Evolutionary conservation across 1,140 invertebrate genomes (phyloP), one percentile per base, ranked within the genome.

Genomic region (Akabosia matsudoensis): DNA sequence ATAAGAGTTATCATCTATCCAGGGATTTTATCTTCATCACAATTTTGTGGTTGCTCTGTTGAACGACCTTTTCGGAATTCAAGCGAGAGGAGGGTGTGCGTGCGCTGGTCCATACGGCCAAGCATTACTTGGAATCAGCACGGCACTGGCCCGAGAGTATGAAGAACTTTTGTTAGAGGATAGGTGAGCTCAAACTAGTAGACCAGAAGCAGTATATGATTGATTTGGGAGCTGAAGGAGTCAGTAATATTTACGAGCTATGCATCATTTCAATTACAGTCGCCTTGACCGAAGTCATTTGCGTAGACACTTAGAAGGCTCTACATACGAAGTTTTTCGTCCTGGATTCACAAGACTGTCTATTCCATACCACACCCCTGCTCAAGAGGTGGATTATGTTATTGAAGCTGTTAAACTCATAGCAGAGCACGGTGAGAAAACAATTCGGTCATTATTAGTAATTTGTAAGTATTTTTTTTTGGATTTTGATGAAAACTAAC

Each of bases 61-160:
- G 1, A 97, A 97, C 82, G 95, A 97, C 83, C 88, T 97, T 13
- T 97, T 95, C 83, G 95, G 95, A 0, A 93, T 97, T 52, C 95
- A 97, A 85, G 91, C 92, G 0, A 87, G 94, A 80, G 92, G 93
- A 10, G 93, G 94, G 0, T 94, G 92, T 86, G 91, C 91, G 0
- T 94, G 92, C 86, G 91, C 92, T 51, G 91, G 93, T 56, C 91
- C 92, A 73, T 96, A 96, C 83, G 92, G 92, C 10, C 90, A 94
- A 84, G 90, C 93, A 85, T 85, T 96, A 13, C 87, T 97, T 74
- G 94, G 93, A 54, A 95, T 96, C 73, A 90, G 92, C 83, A 89
- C 91, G 75, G 86, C 90, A 74, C 86, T 94, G 0, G 90, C 93
- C 16, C 87, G 88, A 79, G 88, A 91, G 80, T 93, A 93, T 85